Percentiles rank a stretch among this genome's conserved stretches.
phyloP scores from a whole-genome alignment of 1,140 invertebrate genomes.

The Aphis craccivora region DNA sequence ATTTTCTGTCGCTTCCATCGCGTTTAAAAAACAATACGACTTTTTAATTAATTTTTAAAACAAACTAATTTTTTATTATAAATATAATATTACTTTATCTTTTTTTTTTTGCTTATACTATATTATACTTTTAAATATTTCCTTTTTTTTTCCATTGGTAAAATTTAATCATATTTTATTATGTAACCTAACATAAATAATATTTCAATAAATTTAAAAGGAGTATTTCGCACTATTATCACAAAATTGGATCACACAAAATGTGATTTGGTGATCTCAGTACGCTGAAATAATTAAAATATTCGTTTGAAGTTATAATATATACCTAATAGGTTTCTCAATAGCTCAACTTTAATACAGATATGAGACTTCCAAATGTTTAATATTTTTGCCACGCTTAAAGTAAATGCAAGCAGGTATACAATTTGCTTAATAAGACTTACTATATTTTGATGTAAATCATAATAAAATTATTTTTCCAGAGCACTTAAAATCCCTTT shows the following conservation, averaged over 20 bases:
- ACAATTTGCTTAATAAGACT: background rate
- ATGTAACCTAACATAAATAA: background rate
- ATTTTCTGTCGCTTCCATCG: background rate
- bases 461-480: background rate
- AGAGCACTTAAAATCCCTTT: background rate
- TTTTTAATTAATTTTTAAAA: conserved; percentile 12
- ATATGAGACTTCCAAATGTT: background rate
- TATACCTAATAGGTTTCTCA: background rate
- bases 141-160: background rate
- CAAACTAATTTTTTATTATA: background rate
- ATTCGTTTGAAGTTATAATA: background rate
- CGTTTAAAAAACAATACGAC: background rate
- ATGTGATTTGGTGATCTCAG: background rate
- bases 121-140: background rate
- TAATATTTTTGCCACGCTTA: background rate
- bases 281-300: background rate
- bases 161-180: background rate
- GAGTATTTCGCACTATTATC: background rate
- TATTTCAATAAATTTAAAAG: background rate
- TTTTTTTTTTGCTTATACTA: background rate
- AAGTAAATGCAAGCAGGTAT: background rate
- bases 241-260: background rate
- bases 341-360: background rate
- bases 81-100: background rate
- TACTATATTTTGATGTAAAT: background rate